Evolutionary conservation across 2,888 invertebrate genomes (phyloP).

Genomic region (Plebejus argus): DNA sequence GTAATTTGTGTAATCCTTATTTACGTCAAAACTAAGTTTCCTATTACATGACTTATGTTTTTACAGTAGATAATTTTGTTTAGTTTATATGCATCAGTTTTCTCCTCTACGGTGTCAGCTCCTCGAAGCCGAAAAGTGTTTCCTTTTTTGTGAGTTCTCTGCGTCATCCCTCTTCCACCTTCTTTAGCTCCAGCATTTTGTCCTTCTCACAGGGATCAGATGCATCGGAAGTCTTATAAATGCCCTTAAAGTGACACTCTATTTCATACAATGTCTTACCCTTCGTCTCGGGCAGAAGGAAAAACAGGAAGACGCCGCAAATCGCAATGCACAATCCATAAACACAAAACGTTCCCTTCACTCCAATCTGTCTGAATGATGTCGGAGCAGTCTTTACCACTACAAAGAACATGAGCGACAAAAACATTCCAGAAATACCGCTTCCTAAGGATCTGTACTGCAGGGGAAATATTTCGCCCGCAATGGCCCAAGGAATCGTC

Average conservation of each 20-base stretch:
- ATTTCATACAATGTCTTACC: conserved; percentile 85
- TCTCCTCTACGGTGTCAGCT: conserved; percentile 52
- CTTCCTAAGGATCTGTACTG: conserved; percentile 83
- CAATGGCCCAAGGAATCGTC: conserved; percentile 86
- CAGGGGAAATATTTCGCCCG: conserved; percentile 85
- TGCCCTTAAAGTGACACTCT: conserved; percentile 78
- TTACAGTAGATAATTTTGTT: conserved; percentile 4
- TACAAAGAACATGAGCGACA: conserved; percentile 83
- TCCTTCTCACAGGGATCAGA: conserved; percentile 53
- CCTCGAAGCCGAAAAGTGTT: conserved; percentile 55
- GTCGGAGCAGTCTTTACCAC: conserved; percentile 84
- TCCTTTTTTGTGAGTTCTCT: conserved; percentile 47
- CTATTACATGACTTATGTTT: not conserved
- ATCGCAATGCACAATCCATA: conserved; percentile 79
- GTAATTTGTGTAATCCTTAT: conserved; percentile 3
- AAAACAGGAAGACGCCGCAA: conserved; percentile 80
- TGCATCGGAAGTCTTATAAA: conserved; percentile 37
- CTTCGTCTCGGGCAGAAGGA: conserved; percentile 85
- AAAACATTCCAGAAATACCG: conserved; percentile 82
- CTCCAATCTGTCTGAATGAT: conserved; percentile 75
- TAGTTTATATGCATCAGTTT: conserved; percentile 24
- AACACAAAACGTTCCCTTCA: conserved; percentile 81
- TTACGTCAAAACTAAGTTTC: conserved; percentile 21
- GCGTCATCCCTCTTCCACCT: conserved; percentile 66
- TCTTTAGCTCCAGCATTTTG: conserved; percentile 65